phyloP scores from a whole-genome alignment of 2,797 vertebrate genomes.

The Syndactyla subalaris region DNA sequence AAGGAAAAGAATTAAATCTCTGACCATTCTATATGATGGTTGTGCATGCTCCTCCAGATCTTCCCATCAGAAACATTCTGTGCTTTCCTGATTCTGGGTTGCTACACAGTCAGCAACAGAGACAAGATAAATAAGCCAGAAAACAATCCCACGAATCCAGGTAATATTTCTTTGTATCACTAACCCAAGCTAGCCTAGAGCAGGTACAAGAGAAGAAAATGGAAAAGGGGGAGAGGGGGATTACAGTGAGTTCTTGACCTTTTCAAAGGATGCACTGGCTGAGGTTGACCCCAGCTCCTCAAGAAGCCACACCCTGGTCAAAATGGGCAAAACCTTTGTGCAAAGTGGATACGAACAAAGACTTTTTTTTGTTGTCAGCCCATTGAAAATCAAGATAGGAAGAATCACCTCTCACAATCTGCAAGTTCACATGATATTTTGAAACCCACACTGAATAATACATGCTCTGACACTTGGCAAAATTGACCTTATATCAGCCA shows the following conservation, averaged over 20 bases:
- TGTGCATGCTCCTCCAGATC: background rate
- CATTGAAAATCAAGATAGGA: background rate
- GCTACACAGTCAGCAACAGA: background rate
- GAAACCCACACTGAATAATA: background rate
- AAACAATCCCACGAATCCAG: background rate
- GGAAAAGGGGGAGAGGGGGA: background rate
- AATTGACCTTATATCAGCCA: background rate
- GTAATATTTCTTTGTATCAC: background rate
- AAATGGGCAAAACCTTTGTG: background rate
- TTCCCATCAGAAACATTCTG: background rate
- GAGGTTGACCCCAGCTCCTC: background rate
- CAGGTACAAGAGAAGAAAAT: background rate
- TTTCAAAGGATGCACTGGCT: fast-evolving
- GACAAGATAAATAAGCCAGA: background rate
- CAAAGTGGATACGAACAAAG: background rate
- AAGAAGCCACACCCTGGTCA: background rate
- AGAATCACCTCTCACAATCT: background rate
- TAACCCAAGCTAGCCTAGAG: background rate
- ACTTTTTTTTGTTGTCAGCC: background rate
- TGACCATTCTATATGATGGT: background rate
- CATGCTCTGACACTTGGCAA: background rate
- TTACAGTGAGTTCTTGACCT: background rate
- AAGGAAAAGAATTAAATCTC: fast-evolving
- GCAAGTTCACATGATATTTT: background rate
- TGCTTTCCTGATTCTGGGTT: background rate